Evolutionary conservation across 2,797 vertebrate genomes (phyloP).

Genomic region (Pangasius mekongensis): DNA sequence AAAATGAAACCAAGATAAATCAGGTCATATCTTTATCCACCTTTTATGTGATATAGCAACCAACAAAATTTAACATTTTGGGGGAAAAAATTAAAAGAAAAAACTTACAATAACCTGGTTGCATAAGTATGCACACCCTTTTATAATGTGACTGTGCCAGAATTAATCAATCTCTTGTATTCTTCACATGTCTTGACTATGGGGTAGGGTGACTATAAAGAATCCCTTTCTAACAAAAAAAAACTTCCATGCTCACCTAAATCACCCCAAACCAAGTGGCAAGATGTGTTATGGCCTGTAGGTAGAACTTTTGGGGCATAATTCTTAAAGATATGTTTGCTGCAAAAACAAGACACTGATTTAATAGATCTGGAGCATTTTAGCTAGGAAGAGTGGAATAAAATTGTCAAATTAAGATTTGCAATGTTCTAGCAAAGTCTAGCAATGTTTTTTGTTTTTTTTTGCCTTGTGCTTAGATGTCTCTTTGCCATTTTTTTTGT

Average conservation of each 20-base stretch:
- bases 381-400: background rate
- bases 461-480: background rate
- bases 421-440: background rate
- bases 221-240: background rate
- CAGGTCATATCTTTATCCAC: background rate
- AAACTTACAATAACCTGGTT: background rate
- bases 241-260: background rate
- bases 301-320: background rate
- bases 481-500: too few relatives aligned
- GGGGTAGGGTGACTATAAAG: background rate
- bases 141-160: background rate
- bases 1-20: background rate
- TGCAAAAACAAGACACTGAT: background rate
- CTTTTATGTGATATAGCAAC: background rate
- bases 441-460: background rate
- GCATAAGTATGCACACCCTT: background rate
- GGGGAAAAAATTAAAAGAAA: background rate
- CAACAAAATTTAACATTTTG: background rate
- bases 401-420: background rate
- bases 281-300: background rate
- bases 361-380: background rate
- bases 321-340: background rate
- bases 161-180: background rate
- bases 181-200: background rate
- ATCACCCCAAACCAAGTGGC: background rate